Base-by-base conservation (phyloP, 2,113 vertebrate species). In the Callionymus lyra region DNA sequence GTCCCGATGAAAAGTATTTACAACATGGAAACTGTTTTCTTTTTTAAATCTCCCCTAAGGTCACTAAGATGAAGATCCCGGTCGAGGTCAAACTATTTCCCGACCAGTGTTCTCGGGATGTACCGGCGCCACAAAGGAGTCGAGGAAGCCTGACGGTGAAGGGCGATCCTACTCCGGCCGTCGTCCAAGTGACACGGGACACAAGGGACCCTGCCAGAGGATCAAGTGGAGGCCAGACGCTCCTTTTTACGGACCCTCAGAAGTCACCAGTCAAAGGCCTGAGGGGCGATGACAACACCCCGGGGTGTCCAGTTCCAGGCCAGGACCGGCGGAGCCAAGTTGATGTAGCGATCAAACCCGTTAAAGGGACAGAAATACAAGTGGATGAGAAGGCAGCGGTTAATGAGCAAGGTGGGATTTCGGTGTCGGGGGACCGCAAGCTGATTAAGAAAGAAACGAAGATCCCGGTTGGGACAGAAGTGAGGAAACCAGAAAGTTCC, bases 11-110 rank as follows among this genome's bases (percentile, higher is more conserved):
- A 57, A 63, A 34, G 61, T 72, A 68, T 73, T 78, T 78, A 71
- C 66, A 69, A 63, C 66, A 45, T 70, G 60, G 55, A 59, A 70
- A 39, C 46, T 74, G 16, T 72, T 63, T 47, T 65, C 71, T 54
- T 62, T 34, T 72, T 61, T 37, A 68, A 38, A 72, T 65, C 39
- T 75, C 38, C 56, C 62, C 54, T 56, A 72, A 78, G 70, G 72
- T 78, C 16, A 36, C 66, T 70, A 64, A 55, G 68, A 77, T 37
- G 44, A 65, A 52, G 72, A 62, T 73, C 72, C 53, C 71, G 72
- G 69, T 71, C 56, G 34, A 31, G 47, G 38, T 41, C 31, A 43
- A 69, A 48, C 43, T 41, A 35, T 59, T 42, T 53, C 35, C 40
- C 11, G 39, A 53, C 47, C 53, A 14, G 9, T 6, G 34, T n/a